These are phyloP conservation scores for Turritopsis dohrnii DNA, from an alignment of 30 jellyfish, hydroid and myxozoan species.

Conservation along the genomic window DNA sequence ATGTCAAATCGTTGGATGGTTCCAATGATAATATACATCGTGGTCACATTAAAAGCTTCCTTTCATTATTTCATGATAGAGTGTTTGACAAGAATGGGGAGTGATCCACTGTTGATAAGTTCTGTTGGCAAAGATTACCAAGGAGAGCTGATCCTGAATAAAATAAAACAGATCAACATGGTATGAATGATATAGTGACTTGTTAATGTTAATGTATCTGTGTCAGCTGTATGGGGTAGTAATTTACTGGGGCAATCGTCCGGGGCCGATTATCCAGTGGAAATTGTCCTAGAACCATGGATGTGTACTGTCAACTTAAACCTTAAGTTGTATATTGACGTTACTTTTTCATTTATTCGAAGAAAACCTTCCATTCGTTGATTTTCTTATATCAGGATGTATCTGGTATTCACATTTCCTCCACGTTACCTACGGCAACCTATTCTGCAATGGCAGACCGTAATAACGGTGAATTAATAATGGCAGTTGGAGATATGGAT, in stretches of 20 bases:
- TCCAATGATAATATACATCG: neutral
- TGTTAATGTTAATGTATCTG: too few species aligned
- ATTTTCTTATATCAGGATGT: constrained; percentile 45
- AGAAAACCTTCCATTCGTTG: neutral
- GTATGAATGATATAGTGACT: too few species aligned
- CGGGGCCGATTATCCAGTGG: too few species aligned
- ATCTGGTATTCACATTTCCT: constrained; percentile 46
- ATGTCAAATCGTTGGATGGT: too few species aligned
- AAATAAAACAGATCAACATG: constrained; percentile 37
- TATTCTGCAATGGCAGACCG: constrained; percentile 55
- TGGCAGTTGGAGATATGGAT: constrained; percentile 86
- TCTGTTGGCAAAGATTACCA: constrained; percentile 65
- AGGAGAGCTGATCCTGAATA: constrained; percentile 49
- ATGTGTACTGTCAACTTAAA: too few species aligned
- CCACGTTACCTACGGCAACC: constrained; percentile 62
- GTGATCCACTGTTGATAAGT: constrained; percentile 59
- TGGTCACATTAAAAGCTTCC: neutral
- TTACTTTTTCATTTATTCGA: too few species aligned
- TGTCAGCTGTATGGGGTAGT: too few species aligned
- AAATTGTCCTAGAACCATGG: too few species aligned
- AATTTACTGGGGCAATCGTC: too few species aligned
- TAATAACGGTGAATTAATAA: constrained; percentile 60
- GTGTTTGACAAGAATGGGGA: constrained; percentile 49
- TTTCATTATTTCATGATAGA: constrained; percentile 31
- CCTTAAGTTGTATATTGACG: too few species aligned